Conservation (phyloP, 2,797 vertebrate species). For the Sibirionetta formosa region DNA sequence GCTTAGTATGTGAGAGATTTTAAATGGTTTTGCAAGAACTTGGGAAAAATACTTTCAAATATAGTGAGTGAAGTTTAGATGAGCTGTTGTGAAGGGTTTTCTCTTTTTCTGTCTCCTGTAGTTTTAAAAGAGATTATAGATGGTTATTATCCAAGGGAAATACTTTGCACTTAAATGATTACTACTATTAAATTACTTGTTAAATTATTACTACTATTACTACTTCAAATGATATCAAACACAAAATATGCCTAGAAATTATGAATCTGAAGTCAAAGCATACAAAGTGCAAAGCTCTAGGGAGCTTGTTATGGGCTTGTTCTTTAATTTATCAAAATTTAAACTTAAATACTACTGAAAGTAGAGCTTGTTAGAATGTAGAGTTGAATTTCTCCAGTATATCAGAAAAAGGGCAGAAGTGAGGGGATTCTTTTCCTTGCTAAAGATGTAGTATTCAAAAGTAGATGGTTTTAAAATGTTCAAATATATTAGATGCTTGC, state of each 20-base stretch:
- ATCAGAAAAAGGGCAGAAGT: background rate
- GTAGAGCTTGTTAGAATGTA: background rate
- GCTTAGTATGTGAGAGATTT: background rate
- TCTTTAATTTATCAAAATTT: slow-evolving; percentile 17
- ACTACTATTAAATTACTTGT: background rate
- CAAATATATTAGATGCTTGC: background rate
- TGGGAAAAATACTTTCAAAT: background rate
- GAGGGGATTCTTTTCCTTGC: background rate
- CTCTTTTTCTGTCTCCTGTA: background rate
- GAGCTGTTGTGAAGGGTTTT: background rate
- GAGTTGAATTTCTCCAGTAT: background rate
- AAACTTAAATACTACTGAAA: slow-evolving; percentile 25
- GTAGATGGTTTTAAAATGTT: background rate
- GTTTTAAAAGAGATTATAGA: background rate
- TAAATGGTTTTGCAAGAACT: background rate
- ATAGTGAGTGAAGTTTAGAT: background rate
- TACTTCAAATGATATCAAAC: background rate
- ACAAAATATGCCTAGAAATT: background rate
- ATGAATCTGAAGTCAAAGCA: background rate
- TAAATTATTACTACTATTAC: background rate
- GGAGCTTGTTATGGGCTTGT: background rate
- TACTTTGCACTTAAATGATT: background rate
- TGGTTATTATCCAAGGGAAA: background rate
- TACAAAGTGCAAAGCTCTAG: background rate
- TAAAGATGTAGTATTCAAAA: background rate